These are phyloP conservation scores for Aricia agestis DNA, from an alignment of 1,140 invertebrate species.

Conservation along the genomic window DNA sequence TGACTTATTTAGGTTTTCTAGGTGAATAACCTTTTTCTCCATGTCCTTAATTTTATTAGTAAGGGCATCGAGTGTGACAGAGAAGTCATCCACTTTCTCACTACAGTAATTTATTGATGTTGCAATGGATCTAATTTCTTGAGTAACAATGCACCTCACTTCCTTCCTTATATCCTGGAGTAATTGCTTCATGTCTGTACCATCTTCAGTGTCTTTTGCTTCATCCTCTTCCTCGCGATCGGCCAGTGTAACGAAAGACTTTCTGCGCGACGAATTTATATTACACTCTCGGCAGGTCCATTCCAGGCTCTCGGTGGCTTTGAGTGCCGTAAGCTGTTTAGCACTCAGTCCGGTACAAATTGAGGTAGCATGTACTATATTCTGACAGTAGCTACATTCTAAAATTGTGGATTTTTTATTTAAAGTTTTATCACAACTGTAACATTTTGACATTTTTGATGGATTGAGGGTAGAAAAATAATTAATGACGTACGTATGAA, in stretches of 20 bases:
- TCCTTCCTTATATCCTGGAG: constrained; percentile 24
- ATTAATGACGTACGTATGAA: no score
- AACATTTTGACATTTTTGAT: constrained; percentile 5
- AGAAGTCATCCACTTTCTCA: constrained; percentile 28
- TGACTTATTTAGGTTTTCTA: constrained; percentile 25
- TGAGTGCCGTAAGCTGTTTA: constrained; percentile 14
- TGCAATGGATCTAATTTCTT: constrained; percentile 19
- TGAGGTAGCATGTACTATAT: not conserved
- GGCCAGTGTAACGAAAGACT: not conserved
- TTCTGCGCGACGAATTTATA: not conserved
- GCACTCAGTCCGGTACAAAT: constrained; percentile 1
- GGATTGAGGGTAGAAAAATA: no score
- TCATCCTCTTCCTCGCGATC: constrained; percentile 1
- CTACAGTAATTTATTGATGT: constrained; percentile 20
- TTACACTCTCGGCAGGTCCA: constrained; percentile 14
- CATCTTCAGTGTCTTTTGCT: not conserved
- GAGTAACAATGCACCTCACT: constrained; percentile 22
- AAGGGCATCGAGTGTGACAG: constrained; percentile 7
- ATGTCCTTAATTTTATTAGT: constrained; percentile 20
- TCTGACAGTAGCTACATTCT: constrained; percentile 5
- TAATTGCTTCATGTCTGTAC: constrained; percentile 24
- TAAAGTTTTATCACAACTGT: constrained; percentile 9
- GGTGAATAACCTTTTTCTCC: constrained; percentile 23
- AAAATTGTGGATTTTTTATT: not conserved
- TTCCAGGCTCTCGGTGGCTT: constrained; percentile 12